Conservation (phyloP, 2,113 vertebrate species). For the Peromyscus leucopus region DNA sequence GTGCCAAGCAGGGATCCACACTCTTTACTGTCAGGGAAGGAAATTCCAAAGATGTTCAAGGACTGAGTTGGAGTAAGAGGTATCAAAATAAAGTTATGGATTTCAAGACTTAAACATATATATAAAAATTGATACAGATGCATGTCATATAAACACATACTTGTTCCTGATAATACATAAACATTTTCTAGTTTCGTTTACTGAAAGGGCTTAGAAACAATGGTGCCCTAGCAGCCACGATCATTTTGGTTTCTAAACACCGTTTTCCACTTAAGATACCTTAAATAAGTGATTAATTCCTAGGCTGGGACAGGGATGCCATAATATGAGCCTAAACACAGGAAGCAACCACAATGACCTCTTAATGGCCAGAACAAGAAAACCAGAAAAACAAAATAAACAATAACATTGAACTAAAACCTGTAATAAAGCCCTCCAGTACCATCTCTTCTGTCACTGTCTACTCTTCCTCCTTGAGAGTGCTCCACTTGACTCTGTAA, state of each 20-base stretch:
- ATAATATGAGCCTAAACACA: not conserved
- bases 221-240: not conserved
- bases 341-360: not conserved
- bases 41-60: not conserved
- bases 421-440: not conserved
- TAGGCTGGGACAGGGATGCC: not conserved
- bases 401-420: slow-evolving; percentile 16
- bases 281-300: not conserved
- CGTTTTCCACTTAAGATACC: not conserved
- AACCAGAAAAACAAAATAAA: slow-evolving; percentile 33
- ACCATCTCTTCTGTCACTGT: not conserved
- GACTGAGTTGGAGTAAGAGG: not conserved
- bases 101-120: not conserved
- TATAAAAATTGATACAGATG: not conserved
- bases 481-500: not conserved
- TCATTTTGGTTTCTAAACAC: slow-evolving; percentile 15
- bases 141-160: not conserved
- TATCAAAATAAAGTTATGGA: not conserved
- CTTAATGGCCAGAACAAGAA: not conserved
- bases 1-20: not conserved
- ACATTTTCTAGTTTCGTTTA: not conserved
- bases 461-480: not conserved
- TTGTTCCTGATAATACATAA: not conserved
- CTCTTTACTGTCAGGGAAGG: not conserved
- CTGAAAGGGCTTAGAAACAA: not conserved